A percentile compares a stretch with the other conserved stretches of the same genome.
These are phyloP conservation scores for Muschampia plurimacula DNA, from an alignment of 2,888 invertebrate species.

Conservation along the genomic window DNA sequence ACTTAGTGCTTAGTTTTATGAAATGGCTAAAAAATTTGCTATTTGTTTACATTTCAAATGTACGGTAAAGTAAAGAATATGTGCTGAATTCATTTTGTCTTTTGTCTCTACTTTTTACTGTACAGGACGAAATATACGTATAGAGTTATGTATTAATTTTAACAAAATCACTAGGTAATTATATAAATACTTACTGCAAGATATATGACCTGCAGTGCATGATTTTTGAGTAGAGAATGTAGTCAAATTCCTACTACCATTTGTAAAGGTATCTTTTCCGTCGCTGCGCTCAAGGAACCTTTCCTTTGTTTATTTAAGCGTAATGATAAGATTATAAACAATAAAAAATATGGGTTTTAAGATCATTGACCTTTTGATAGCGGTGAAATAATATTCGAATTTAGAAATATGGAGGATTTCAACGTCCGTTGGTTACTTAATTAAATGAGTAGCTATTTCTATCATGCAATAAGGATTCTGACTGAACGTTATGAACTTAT, in stretches of 20 bases:
- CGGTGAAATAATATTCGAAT: not conserved
- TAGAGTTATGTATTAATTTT: not conserved
- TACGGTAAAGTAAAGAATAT: not conserved
- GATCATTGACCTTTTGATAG: constrained; percentile 1
- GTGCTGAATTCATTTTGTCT: constrained; percentile 11
- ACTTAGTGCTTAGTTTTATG: not conserved
- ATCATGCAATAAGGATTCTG: too few relatives aligned
- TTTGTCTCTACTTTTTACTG: not conserved
- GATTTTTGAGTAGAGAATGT: not conserved
- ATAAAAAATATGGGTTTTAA: not conserved
- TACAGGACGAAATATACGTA: too few relatives aligned
- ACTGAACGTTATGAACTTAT: too few relatives aligned
- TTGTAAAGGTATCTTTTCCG: not conserved
- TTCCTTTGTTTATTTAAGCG: constrained; percentile 27
- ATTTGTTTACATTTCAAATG: constrained; percentile 4
- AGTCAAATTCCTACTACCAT: not conserved
- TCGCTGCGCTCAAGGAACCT: not conserved
- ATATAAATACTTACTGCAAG: too few relatives aligned
- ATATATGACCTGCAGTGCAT: too few relatives aligned
- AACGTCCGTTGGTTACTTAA: not conserved
- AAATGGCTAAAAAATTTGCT: not conserved
- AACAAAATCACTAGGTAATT: not conserved
- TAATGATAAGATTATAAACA: constrained; percentile 27
- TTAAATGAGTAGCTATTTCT: too few relatives aligned
- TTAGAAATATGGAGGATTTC: too few relatives aligned